These are phyloP conservation scores for Anoplolepis gracilipes DNA, from an alignment of 1,140 invertebrate genomes.

Conservation along the genomic window DNA sequence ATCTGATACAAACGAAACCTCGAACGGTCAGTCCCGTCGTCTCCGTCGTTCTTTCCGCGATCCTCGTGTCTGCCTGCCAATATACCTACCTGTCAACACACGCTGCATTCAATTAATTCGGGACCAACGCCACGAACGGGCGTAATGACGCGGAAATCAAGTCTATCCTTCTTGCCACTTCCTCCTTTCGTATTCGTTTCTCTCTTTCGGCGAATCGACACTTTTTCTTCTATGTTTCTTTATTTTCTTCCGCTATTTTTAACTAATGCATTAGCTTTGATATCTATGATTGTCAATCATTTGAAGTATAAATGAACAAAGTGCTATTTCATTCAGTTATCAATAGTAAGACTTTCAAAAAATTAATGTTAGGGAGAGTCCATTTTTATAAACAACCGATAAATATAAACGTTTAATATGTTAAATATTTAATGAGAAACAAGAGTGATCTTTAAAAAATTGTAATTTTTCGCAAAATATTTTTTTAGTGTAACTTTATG, in stretches of 20 bases:
- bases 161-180: constrained; percentile 52
- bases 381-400: background rate
- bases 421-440: background rate
- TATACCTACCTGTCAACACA: constrained; percentile 85
- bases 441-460: background rate
- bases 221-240: constrained; percentile 6
- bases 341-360: background rate
- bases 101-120: constrained; percentile 85
- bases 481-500: background rate
- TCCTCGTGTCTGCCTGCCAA: constrained; percentile 82
- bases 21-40: constrained; percentile 77
- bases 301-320: background rate
- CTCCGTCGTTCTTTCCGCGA: constrained; percentile 38
- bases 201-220: background rate
- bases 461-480: background rate
- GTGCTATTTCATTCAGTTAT: background rate
- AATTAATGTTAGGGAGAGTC: background rate
- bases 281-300: background rate
- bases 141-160: constrained; percentile 85
- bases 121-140: constrained; percentile 75
- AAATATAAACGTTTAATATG: background rate
- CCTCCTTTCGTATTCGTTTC: constrained; percentile 38
- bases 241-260: constrained; percentile 15
- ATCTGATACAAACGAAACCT: constrained; percentile 83
- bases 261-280: background rate